Evolutionary conservation across 2,888 invertebrate genomes (phyloP).

Genomic region (Rotaria socialis): DNA sequence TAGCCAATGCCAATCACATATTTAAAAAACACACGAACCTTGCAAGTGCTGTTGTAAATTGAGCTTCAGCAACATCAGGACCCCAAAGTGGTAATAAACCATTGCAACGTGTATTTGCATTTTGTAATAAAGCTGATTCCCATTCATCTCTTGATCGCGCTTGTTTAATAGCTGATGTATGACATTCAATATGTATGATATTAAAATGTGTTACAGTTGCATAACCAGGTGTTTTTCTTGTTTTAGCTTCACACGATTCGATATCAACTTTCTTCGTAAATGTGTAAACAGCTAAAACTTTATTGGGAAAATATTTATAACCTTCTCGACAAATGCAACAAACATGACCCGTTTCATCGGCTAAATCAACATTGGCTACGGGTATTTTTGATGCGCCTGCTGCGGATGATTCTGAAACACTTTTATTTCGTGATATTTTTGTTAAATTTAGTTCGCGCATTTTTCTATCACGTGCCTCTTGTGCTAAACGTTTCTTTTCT

Average conservation of each 20-base stretch:
- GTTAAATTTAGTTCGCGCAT: conserved; percentile 78
- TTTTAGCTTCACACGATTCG: conserved; percentile 83
- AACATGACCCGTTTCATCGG: conserved; percentile 79
- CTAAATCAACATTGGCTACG: conserved; percentile 63
- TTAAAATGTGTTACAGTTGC: conserved; percentile 96
- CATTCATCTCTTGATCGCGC: conserved; percentile 76
- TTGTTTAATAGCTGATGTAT: conserved; percentile 85
- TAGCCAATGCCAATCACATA: too few species aligned
- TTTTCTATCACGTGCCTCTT: conserved; percentile 94
- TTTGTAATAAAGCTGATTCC: conserved; percentile 94
- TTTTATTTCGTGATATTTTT: conserved; percentile 40
- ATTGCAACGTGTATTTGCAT: conserved; percentile 94
- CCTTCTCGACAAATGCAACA: conserved; percentile 97
- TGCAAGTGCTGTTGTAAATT: conserved; percentile 61
- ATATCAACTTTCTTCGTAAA: conserved; percentile 84
- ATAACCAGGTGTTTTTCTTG: conserved; percentile 75
- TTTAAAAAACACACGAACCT: conserved; percentile 13
- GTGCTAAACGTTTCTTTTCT: conserved; percentile 92
- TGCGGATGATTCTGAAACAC: conserved; percentile 49
- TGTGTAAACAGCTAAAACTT: conserved; percentile 86
- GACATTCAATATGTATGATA: conserved; percentile 94
- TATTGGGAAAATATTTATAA: conserved; percentile 72
- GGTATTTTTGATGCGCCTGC: conserved; percentile 49
- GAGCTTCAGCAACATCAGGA: conserved; percentile 83
- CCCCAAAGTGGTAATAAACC: conserved; percentile 93